phyloP scores from a whole-genome alignment of 2,888 invertebrate species.

The Tridacna gigas region DNA sequence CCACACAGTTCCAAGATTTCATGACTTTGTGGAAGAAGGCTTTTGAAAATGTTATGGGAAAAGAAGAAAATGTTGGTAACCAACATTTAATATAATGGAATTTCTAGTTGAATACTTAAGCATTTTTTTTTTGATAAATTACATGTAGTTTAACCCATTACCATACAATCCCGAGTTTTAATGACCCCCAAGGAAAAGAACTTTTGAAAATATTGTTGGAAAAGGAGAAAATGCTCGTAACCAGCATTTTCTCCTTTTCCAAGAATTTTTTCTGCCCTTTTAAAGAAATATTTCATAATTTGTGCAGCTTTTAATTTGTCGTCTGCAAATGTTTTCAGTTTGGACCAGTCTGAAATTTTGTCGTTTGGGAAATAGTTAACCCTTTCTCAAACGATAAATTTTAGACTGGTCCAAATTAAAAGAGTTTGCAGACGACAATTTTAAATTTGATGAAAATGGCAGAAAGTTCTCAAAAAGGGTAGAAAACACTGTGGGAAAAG shows the following conservation, averaged over 20 bases:
- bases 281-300: background rate
- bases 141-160: background rate
- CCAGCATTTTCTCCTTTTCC: background rate
- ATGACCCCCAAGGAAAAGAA: background rate
- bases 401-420: no score
- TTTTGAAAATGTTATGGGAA: no score
- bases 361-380: background rate
- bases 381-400: background rate
- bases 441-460: no score
- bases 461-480: no score
- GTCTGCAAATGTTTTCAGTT: background rate
- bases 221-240: background rate
- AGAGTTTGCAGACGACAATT: no score
- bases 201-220: background rate
- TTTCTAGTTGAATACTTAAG: no score
- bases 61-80: no score
- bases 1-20: no score
- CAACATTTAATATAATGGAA: no score
- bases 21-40: no score
- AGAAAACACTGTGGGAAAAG: no score
- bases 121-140: no score
- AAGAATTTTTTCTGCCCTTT: background rate
- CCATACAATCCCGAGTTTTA: background rate
- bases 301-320: background rate
- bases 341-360: background rate